Evolutionary conservation across 2,888 invertebrate genomes (phyloP), one percentile per base, ranked within the genome.

Genomic region (Tortricodes alternella): DNA sequence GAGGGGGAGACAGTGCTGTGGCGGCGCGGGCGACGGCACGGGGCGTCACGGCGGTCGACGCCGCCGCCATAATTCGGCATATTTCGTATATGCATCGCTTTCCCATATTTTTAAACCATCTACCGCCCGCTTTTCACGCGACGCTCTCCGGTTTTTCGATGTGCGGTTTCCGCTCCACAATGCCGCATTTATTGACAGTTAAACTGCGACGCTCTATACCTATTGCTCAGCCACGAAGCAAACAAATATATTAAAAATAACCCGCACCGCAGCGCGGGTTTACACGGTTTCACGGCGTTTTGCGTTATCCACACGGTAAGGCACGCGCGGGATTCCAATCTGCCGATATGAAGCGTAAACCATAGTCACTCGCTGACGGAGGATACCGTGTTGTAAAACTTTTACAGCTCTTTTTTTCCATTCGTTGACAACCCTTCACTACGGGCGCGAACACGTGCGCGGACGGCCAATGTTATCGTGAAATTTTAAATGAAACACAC

Each of bases 61-160:
- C 73, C 68, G 71, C 71, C 62, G 63, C 65, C 66, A 67, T 67
- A 67, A 43, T 48, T 44, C 66, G 58, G 68, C 71, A 78, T 83
- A 84, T 83, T 80, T 79, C 67, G 79, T 78, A 80, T 80, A 77
- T 81, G 78, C 74, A 74, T 71, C 76, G 74, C 74, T 76, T 62
- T 70, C 69, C 78, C 76, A 83, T 86, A 88, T 84, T 85, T 88
- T 80, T 78, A 71, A 71, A 73, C 76, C 75, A 79, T 80, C 78
- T 83, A 70, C 74, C 78, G 61, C 78, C 82, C 83, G 83, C 78
- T 78, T 82, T 88, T 85, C 85, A 88, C 84, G 85, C 84, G 82
- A 85, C 76, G 73, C 74, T 80, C 76, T 68, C 79, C 78, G 77
- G 78, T 83, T 83, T 85, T 85, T 85, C 76, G 78, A 86, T 82